Percentiles rank a stretch among this genome's conserved stretches.
Conservation (phyloP, 1,140 invertebrate genomes). For the Trachymyrmex septentrionalis region DNA sequence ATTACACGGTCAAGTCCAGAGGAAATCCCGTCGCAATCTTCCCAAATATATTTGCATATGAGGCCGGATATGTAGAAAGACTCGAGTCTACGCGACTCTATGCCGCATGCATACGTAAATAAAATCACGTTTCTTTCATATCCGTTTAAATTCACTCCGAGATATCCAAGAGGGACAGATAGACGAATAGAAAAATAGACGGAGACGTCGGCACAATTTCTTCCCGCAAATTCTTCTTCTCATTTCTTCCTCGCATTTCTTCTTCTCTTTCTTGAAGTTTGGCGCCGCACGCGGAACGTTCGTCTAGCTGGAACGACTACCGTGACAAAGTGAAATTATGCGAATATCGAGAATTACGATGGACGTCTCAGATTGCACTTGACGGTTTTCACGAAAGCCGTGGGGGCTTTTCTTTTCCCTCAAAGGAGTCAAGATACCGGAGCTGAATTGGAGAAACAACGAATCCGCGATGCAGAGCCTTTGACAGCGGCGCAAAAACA, state of each 20-base stretch:
- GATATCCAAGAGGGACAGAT: not conserved
- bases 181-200: conserved; percentile 31
- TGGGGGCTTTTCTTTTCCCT: conserved; percentile 1
- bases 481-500: conserved; percentile 58
- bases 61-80: conserved; percentile 36
- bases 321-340: conserved; percentile 51
- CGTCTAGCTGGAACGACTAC: conserved; percentile 8
- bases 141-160: conserved; percentile 41
- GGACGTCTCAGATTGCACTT: conserved; percentile 39
- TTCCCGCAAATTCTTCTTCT: too few species aligned
- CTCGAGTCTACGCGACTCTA: not conserved
- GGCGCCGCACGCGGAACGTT: not conserved
- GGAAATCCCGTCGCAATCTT: conserved; percentile 51
- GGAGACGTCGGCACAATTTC: conserved; percentile 18
- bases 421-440: conserved; percentile 26
- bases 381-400: conserved; percentile 23
- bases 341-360: conserved; percentile 49
- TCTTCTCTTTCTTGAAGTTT: conserved; percentile 24
- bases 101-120: conserved; percentile 38
- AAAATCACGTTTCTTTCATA: conserved; percentile 49
- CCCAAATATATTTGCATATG: conserved; percentile 53
- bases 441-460: conserved; percentile 40
- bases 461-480: conserved; percentile 42
- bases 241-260: too few species aligned
- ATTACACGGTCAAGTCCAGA: conserved; percentile 57